Conservation (phyloP, 92 coral and sea anemone species). For the Epizoanthus illoricatus region DNA sequence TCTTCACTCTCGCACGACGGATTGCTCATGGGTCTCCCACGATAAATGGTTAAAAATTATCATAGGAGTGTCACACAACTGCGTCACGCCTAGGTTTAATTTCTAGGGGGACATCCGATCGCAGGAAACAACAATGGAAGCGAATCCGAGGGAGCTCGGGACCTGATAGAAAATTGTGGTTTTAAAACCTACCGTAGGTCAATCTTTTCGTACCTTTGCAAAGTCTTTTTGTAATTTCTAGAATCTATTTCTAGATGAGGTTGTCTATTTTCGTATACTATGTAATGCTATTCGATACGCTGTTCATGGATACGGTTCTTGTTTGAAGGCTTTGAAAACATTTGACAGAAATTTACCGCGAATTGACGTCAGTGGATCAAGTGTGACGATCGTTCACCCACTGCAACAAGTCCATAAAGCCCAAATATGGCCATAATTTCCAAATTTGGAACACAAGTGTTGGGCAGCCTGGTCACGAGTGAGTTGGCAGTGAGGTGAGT, state of each 20-base stretch:
- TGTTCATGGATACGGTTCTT: not conserved
- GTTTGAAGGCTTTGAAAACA: not conserved
- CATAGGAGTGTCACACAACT: constrained; percentile 16
- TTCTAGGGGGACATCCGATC: not conserved
- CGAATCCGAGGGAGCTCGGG: not conserved
- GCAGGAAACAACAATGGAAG: not conserved
- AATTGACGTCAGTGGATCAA: constrained; percentile 5
- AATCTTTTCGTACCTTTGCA: not conserved
- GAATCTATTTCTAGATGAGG: not conserved
- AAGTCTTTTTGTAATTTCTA: not conserved
- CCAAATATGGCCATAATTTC: constrained; percentile 19
- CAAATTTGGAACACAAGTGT: constrained; percentile 10
- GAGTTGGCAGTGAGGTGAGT: constrained; percentile 14
- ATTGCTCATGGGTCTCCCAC: too few relatives aligned
- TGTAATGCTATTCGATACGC: not conserved
- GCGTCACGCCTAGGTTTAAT: constrained; percentile 16
- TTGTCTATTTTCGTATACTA: constrained; percentile 6
- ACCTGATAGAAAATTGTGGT: not conserved
- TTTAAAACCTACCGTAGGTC: not conserved
- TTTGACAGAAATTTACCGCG: not conserved
- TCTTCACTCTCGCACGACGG: too few relatives aligned
- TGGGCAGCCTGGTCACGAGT: constrained; percentile 36
- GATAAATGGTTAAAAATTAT: too few relatives aligned
- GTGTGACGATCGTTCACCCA: constrained; percentile 17
- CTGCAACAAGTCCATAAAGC: not conserved